Evolutionary conservation across 2,888 invertebrate species (phyloP).

Genomic region (Eugnorisma glareosa): DNA sequence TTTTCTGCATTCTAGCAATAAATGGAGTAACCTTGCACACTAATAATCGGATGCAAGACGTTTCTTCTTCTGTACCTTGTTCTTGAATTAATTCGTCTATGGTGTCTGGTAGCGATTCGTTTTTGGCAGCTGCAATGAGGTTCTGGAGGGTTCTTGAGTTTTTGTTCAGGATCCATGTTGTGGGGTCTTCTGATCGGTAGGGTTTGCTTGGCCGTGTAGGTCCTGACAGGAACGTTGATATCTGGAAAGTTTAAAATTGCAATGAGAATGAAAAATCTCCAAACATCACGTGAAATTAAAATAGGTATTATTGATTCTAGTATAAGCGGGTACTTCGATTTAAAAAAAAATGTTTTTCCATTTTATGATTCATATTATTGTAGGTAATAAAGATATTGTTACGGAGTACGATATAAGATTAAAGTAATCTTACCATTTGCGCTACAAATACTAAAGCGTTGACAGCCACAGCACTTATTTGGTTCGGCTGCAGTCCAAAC

Average conservation of each 20-base stretch:
- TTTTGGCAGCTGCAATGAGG: conserved; percentile 91
- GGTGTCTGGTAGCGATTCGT: conserved; percentile 91
- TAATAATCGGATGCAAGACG: conserved; percentile 93
- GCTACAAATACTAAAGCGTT: conserved; percentile 96
- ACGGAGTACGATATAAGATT: background rate
- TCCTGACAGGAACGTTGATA: conserved; percentile 90
- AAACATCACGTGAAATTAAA: background rate
- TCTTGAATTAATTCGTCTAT: conserved; percentile 91
- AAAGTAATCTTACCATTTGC: conserved; percentile 91
- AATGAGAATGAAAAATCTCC: background rate
- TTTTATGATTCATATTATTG: background rate
- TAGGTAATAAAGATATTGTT: background rate
- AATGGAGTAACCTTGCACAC: conserved; percentile 95
- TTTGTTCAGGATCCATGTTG: conserved; percentile 92
- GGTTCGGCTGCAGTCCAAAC: conserved; percentile 94
- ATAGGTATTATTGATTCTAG: too few species aligned
- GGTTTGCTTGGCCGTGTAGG: conserved; percentile 77
- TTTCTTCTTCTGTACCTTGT: conserved; percentile 90
- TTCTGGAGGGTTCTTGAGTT: conserved; percentile 90
- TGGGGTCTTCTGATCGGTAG: conserved; percentile 80
- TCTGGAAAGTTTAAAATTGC: conserved; percentile 85
- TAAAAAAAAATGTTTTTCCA: background rate
- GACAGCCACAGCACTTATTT: conserved; percentile 95
- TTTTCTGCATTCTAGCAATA: conserved; percentile 94
- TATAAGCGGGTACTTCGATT: background rate